Evolutionary conservation across 2,797 vertebrate species (phyloP), one percentile per base, ranked within the genome.

Genomic region (Perdix hodgsoniae): DNA sequence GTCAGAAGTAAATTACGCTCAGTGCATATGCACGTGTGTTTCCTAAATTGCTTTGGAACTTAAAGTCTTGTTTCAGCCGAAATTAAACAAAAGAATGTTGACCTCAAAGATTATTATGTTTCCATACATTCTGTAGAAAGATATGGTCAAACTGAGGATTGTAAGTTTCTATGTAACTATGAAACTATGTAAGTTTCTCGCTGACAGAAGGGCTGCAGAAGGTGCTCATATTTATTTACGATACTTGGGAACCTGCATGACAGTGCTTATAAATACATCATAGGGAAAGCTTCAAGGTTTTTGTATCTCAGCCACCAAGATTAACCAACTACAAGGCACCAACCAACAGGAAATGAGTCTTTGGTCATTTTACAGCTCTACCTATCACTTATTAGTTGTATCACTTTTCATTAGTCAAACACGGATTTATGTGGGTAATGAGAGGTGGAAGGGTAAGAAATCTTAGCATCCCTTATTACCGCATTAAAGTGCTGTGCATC

Each of bases 11-110:
- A 2, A 52, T 71, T 71, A n/a, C 16, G 60, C 49, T 71, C 65
- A 45, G 42, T 75, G 66, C 0, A 2, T 29, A 83, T 15, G 9
- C 27, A 14, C 5, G 7, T 81, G 54, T 61, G 10, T 71, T 94
- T 93, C 75, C 81, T 79, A 60, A 73, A 90, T 17, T 83, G 60
- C 50, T 79, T 88, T 84, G 64, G 44, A 91, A 84, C 6, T 45
- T 57, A 59, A 18, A 21, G 13, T 29, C 40, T 80, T 42, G 76
- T 83, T 92, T 79, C 72, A 67, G 52, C 0, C 4, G 67, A 71
- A 94, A 64, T 79, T 10, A 76, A 67, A 90, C 31, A 52, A 70
- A 94, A 91, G 42, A n/a, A 86, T 27, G 49, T 24, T 47, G 63
- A 74, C 73, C 44, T 57, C 72, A 52, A 84, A 66, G 35, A 52